These are phyloP conservation scores for Cephus cinctus DNA, from an alignment of 1,140 invertebrate species.

Conservation along the genomic window DNA sequence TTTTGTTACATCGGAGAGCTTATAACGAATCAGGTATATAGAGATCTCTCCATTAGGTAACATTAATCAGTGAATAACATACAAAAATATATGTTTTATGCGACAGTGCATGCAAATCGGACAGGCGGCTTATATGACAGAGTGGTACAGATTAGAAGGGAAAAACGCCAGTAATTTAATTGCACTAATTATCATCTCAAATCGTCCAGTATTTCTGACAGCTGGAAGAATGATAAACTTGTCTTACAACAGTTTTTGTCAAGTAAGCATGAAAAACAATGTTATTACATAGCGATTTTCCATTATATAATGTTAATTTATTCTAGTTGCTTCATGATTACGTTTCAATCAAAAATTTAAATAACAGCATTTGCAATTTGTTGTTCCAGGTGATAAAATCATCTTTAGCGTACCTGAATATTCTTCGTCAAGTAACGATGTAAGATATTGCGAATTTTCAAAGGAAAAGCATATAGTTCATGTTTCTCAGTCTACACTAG, in stretches of 20 bases:
- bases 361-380: not conserved
- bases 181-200: constrained; percentile 29
- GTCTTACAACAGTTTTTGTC: constrained; percentile 29
- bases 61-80: not conserved
- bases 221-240: constrained; percentile 29
- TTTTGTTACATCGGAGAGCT: constrained; percentile 36
- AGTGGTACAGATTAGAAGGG: constrained; percentile 30
- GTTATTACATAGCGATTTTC: not conserved
- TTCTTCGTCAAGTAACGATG: constrained; percentile 21
- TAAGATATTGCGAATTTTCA: too few relatives aligned
- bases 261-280: constrained; percentile 23
- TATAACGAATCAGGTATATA: constrained; percentile 28
- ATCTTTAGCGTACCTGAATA: constrained; percentile 29
- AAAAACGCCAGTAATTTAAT: constrained; percentile 23
- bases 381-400: constrained; percentile 32
- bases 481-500: too few relatives aligned
- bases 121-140: constrained; percentile 25
- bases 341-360: not conserved
- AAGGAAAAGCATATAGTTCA: too few relatives aligned
- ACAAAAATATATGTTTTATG: not conserved
- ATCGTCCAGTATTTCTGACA: constrained; percentile 23
- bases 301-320: not conserved
- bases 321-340: not conserved
- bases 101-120: constrained; percentile 30
- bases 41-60: constrained; percentile 6